Conservation (phyloP, 2,888 invertebrate genomes). For the Micoletzkya japonica region DNA sequence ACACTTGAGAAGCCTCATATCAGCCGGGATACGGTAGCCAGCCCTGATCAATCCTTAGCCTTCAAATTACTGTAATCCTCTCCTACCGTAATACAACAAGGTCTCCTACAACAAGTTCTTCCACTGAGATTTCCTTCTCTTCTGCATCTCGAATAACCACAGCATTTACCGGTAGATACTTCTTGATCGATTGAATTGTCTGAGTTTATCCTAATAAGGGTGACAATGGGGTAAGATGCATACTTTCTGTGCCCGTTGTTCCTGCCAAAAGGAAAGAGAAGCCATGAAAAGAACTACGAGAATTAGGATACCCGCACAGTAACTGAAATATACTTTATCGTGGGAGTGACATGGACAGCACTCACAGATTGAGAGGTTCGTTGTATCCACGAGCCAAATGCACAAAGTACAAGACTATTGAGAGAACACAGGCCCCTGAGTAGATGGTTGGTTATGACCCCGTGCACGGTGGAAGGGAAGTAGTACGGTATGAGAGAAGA, state of each 20-base stretch:
- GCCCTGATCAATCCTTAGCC: slow-evolving; percentile 35
- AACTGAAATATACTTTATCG: slow-evolving; percentile 29
- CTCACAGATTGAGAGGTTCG: slow-evolving; percentile 59
- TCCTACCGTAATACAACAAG: slow-evolving; percentile 53
- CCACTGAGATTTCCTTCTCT: slow-evolving; percentile 71
- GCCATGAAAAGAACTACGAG: slow-evolving; percentile 52
- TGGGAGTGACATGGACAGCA: slow-evolving; percentile 55
- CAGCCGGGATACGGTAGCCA: slow-evolving; percentile 62
- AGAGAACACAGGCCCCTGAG: slow-evolving; percentile 50
- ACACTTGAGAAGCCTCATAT: slow-evolving; percentile 60
- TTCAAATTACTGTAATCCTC: background rate
- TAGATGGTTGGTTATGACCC: background rate
- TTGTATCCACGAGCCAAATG: slow-evolving; percentile 59
- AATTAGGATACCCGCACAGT: slow-evolving; percentile 49
- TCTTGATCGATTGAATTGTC: slow-evolving; percentile 55
- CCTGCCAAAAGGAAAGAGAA: slow-evolving; percentile 57
- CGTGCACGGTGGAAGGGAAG: background rate
- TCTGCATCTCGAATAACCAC: slow-evolving; percentile 82
- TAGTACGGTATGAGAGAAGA: background rate
- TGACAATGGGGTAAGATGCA: background rate
- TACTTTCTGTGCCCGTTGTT: slow-evolving; percentile 55
- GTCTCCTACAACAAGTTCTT: slow-evolving; percentile 64
- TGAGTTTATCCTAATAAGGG: slow-evolving; percentile 28
- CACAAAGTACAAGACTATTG: slow-evolving; percentile 56
- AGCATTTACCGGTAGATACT: slow-evolving; percentile 52